These are phyloP conservation scores for Mobula birostris DNA, from an alignment of 2,113 vertebrate genomes.

Conservation along the genomic window DNA sequence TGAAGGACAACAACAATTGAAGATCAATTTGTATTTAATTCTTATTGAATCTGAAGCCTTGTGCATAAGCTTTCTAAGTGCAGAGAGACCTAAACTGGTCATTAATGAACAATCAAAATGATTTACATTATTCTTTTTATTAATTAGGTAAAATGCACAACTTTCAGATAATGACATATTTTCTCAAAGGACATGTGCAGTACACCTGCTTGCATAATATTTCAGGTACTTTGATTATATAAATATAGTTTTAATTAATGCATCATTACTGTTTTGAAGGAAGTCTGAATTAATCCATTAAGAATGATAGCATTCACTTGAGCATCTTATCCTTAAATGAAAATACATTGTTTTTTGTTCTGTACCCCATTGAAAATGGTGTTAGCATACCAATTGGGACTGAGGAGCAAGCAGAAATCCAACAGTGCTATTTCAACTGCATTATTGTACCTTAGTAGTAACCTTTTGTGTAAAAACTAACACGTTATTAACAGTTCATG, in stretches of 20 bases:
- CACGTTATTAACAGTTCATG: background rate
- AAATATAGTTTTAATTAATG: background rate
- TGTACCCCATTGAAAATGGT: background rate
- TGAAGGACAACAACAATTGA: background rate
- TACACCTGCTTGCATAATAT: background rate
- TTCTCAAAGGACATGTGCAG: background rate
- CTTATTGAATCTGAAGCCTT: background rate
- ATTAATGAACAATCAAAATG: background rate
- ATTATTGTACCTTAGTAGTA: background rate
- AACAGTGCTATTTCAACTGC: background rate
- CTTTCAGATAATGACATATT: background rate
- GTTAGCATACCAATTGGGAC: background rate
- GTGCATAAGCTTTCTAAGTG: background rate
- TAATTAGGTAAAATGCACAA: slow-evolving; percentile 7
- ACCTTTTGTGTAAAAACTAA: background rate
- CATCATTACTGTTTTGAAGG: no score
- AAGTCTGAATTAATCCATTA: background rate
- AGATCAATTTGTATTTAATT: background rate
- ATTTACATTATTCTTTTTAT: background rate
- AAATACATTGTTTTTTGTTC: background rate
- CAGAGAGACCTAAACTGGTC: background rate
- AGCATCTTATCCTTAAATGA: background rate
- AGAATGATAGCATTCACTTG: background rate
- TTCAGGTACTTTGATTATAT: background rate
- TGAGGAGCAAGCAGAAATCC: background rate